Base-by-base conservation (phyloP, 1,140 invertebrate genomes). In the Battus philenor region DNA sequence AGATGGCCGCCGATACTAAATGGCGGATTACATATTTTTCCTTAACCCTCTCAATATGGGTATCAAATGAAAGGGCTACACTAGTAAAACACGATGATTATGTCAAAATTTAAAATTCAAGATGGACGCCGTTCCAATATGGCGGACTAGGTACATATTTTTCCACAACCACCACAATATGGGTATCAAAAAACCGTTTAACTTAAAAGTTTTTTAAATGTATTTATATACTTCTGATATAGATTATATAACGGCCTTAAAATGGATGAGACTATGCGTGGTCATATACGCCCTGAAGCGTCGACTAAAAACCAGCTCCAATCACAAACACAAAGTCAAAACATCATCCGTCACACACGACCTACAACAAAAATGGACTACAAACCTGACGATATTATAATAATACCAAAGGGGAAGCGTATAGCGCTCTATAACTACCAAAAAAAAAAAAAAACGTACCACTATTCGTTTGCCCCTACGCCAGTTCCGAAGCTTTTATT, bases 381-480 rank as follows among this genome's bases (percentile, higher is more conserved):
- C 46, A 32, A 47, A 68, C 73, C 67, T 78, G 75, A 82, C 71
- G 72, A 82, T 78, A 72, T 79, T 79, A 76, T 82, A 82, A 82
- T 82, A 82, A 82, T 70, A 77, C 70, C 62, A 45, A 62, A 65
- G 51, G 60, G 54, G 55, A 44, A 41, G 38, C 38, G 38, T 41
- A 39, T 27, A 41, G 36, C 27, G 36, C 24, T 29, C 24, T 24
- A 29, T 41, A 41, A 54, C 48, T 47, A 63, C 47, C 59, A 61
- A 41, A 46, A 38, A 30, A 64, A 69, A 69, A 73, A 73, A 76
- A 72, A 57, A 66, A 46, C 51, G 59, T 55, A 46, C 58, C 56
- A 50, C 69, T 69, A 69, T 62, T 47, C 62, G 49, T 49, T 36
- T 59, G 65, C 47, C 50, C 55, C 50, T 60, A 66, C 73, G 68